Evolutionary conservation across 2,888 invertebrate species (phyloP).

Genomic region (Cylindroiulus punctatus): DNA sequence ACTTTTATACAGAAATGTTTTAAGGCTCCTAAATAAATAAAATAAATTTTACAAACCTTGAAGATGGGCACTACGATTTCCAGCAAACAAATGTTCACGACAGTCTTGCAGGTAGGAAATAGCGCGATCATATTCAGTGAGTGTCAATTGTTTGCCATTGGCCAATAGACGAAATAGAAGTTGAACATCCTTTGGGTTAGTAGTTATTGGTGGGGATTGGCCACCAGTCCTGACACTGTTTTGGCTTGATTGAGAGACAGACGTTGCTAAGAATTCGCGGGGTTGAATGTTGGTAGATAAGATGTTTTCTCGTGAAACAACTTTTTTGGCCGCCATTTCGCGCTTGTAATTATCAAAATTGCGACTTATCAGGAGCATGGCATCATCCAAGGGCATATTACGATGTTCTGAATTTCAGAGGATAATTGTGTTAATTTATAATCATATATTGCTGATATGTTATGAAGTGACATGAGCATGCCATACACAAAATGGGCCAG

Average conservation of each 20-base stretch:
- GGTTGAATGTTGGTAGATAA: neutral
- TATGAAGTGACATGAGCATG: conserved; percentile 35
- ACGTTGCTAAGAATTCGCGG: neutral
- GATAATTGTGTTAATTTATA: conserved; percentile 56
- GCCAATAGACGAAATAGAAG: conserved; percentile 81
- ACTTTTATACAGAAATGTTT: neutral
- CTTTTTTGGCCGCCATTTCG: conserved; percentile 61
- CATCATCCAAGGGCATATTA: conserved; percentile 95
- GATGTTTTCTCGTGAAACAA: neutral
- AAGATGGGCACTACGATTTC: neutral
- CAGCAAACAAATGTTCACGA: conserved; percentile 68
- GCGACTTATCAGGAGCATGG: conserved; percentile 77
- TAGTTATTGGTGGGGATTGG: conserved; percentile 21
- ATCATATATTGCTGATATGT: neutral
- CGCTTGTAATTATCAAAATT: conserved; percentile 66
- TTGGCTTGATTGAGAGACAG: neutral
- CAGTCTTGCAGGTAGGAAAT: conserved; percentile 78
- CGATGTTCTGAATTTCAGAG: conserved; percentile 78
- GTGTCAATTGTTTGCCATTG: conserved; percentile 81
- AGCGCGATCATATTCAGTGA: conserved; percentile 81
- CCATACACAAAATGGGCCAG: neutral
- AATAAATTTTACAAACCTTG: neutral
- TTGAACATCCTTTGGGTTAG: conserved; percentile 69
- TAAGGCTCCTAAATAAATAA: neutral
- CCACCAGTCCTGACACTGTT: neutral